phyloP scores from a whole-genome alignment of 2,113 vertebrate species.

The Lasiurus borealis region DNA sequence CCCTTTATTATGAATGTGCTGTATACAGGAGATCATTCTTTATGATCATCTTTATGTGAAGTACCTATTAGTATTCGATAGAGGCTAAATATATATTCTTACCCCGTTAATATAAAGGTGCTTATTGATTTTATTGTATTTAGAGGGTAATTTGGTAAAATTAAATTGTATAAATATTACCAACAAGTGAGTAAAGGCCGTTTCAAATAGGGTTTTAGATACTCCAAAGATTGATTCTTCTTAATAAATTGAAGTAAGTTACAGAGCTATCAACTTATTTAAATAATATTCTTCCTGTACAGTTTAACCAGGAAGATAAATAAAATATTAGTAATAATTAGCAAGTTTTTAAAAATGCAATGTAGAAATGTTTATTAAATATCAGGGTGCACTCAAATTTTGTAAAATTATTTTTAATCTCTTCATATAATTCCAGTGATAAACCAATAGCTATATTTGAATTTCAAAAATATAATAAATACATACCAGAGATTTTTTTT shows the following conservation, averaged over 20 bases:
- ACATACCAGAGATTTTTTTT: background rate
- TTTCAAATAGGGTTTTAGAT: slow-evolving; percentile 3
- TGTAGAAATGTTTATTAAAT: background rate
- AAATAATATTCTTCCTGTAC: slow-evolving; percentile 7
- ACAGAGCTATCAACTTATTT: background rate
- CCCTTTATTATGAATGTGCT: background rate
- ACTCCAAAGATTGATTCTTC: background rate
- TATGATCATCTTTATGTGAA: background rate
- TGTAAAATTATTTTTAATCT: background rate
- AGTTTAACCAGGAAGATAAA: background rate
- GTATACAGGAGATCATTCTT: background rate
- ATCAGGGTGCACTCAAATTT: background rate
- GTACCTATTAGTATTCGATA: background rate
- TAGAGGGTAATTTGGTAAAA: background rate
- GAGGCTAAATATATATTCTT: background rate
- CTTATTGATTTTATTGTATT: background rate
- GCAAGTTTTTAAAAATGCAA: slow-evolving; percentile 25
- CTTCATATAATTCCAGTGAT: slow-evolving; percentile 3
- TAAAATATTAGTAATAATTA: background rate
- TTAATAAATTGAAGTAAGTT: background rate
- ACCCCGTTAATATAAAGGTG: background rate
- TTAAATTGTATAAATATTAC: background rate
- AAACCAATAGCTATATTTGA: background rate
- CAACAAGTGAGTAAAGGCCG: background rate
- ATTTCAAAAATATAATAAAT: slow-evolving; percentile 35